Base-by-base conservation (phyloP, 2,797 vertebrate species). In the Hippopotamyrus pictus region DNA sequence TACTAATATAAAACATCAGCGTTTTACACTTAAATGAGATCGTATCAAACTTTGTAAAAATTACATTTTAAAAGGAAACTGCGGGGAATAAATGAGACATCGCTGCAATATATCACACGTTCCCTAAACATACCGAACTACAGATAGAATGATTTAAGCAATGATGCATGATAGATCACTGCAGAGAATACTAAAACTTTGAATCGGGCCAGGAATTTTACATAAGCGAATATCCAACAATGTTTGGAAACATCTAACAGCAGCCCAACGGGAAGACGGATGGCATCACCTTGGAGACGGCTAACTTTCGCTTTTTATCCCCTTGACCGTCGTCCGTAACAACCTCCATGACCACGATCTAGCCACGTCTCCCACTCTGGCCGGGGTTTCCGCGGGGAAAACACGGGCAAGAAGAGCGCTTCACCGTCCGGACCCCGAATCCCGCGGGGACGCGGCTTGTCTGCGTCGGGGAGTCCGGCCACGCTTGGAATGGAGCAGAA, bases 131-230 rank as follows among this genome's bases (percentile, higher is more conserved):
- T 87, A 57, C 41, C 33, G 59, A 57, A 54, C 48, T 19, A 57
- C 85, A 57, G 51, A 44, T 87, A 19, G 33, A 54, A 57, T 87
- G 85, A 87, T 87, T 87, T 57, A 54, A 59, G 33, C 22, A 57
- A n/a, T 12, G 14, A 19, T 44, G 53, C 29, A 57, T 54, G 22
- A 87, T 37, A 59, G 14, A 87, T 87, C 29, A 57, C 53, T 17
- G 9, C 3, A 41, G 85, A 57, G 48, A 37, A 57, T 19, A 59
- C 48, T 57, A 5, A 59, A 87, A 19, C 50, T 87, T 87, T 87
- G 25, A 86, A 51, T 54, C 29, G 25, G 50, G 84, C 46, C 83
- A 57, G 48, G 19, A 48, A 84, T 84, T 25, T 84, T 53, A 59
- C 57, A 57, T 41, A 41, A 37, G 17, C 12, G 29, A 44, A 57